Percentiles rank a stretch among this genome's conserved stretches.
Conservation (phyloP, 2,797 vertebrate genomes). For the Gobionotothen gibberifrons region DNA sequence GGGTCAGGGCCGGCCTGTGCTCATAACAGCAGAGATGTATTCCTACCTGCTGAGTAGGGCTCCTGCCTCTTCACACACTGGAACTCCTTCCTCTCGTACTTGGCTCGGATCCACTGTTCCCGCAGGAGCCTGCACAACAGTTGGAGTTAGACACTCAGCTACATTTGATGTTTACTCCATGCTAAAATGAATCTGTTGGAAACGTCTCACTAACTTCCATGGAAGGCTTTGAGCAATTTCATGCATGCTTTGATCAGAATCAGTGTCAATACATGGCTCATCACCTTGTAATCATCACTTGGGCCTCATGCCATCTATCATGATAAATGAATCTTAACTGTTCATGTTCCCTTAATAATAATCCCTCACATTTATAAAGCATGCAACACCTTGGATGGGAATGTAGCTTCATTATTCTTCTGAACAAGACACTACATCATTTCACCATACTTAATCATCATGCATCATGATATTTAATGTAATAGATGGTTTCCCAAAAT, state of each 20-base stretch:
- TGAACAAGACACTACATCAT: background rate
- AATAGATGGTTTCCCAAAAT: background rate
- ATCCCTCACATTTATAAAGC: slow-evolving; percentile 12
- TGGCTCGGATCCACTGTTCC: slow-evolving; percentile 94
- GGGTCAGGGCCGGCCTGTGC: too few relatives aligned
- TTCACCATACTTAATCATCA: background rate
- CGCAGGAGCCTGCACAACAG: slow-evolving; percentile 86
- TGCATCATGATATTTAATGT: background rate
- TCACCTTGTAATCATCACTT: slow-evolving; percentile 2
- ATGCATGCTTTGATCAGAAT: background rate
- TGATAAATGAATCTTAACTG: background rate
- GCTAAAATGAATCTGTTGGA: slow-evolving; percentile 17
- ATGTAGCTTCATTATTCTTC: background rate
- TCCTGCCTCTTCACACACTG: slow-evolving; percentile 88
- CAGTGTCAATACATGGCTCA: background rate
- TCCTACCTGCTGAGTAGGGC: slow-evolving; percentile 91
- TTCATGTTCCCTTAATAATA: background rate
- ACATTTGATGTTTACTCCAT: slow-evolving; percentile 33
- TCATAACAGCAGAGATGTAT: background rate
- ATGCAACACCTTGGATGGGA: background rate
- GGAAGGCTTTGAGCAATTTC: background rate
- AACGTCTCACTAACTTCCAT: slow-evolving; percentile 29
- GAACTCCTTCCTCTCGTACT: slow-evolving; percentile 93
- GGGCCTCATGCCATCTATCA: background rate
- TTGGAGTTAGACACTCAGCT: slow-evolving; percentile 26